A percentile compares a stretch with the other conserved stretches of the same genome.
phyloP scores from a whole-genome alignment of 2,113 vertebrate genomes.

The Morphnarchus princeps region DNA sequence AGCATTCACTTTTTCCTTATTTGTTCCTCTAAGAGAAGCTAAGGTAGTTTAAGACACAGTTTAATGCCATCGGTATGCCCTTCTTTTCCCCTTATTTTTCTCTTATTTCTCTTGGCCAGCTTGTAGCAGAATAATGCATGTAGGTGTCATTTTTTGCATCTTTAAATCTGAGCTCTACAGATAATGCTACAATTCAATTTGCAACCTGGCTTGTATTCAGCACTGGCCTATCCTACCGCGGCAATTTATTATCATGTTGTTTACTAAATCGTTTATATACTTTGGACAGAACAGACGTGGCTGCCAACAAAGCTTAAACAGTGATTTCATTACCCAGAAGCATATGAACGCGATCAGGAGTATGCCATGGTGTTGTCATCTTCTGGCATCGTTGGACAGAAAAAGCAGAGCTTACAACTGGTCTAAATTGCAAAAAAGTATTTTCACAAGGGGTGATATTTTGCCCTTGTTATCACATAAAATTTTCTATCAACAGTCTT shows the following conservation, averaged over 20 bases:
- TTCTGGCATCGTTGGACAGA: not conserved
- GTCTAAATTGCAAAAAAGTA: not conserved
- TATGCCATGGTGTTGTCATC: not conserved
- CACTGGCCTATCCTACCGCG: not conserved
- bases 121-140: not conserved
- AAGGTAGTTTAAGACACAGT: not conserved
- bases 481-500: not conserved
- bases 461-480: not conserved
- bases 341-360: not conserved
- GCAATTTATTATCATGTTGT: slow-evolving; percentile 20
- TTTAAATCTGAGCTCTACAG: not conserved
- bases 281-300: not conserved
- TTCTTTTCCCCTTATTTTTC: not conserved
- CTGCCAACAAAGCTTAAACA: slow-evolving; percentile 21
- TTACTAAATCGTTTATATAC: not conserved
- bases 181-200: not conserved
- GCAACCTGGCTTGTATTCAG: not conserved
- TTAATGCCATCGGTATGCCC: not conserved
- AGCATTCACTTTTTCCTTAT: not conserved
- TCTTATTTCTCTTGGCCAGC: not conserved
- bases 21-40: not conserved
- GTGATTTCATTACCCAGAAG: not conserved
- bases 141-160: not conserved
- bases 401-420: not conserved
- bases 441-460: not conserved